Base-by-base conservation (phyloP, 2,797 vertebrate species). In the Crenichthys baileyi region DNA sequence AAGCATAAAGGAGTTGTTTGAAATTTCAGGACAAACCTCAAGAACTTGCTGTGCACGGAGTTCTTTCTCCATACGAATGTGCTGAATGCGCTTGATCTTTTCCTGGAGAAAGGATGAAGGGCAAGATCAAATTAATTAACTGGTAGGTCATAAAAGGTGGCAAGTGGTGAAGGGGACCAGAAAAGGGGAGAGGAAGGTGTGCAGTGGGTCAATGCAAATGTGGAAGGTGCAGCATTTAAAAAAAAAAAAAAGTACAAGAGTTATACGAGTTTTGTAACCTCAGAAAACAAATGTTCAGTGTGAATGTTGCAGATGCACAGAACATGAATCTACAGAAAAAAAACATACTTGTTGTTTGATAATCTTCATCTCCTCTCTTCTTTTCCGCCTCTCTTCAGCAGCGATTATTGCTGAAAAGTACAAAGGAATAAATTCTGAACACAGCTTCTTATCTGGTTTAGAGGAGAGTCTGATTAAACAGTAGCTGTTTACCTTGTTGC, bases 31-130 rank as follows among this genome's bases (percentile, higher is more conserved):
- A 93, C 94, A 39, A 96, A 99, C 98, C 97, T 99, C 97, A 53
- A 99, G 95, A 95, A 99, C 97, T 92, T 98, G 98, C 92, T 98
- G 98, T 82, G 98, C 97, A 91, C 98, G 95, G 92, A 98, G 95
- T 94, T 99, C 97, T 93, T 98, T 99, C 95, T 99, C 97, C 95
- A 97, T 96, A 90, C 97, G 96, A 89, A 98, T 97, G 94, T 98
- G 98, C 92, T 99, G 97, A 93, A 98, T 98, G 93, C 97, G 96
- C 91, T 97, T 97, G 90, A 99, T 97, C 95, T 98, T 99, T 93
- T 99, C 98, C 98, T 99, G 91, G 88, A 86, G 90, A 92, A 93
- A 89, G 91, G 86, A 93, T 90, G 90, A 86, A 31, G 90, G 87
- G 87, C 55, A 72, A 93, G 91, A 93, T 92, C 91, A 93, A 92